Evolutionary conservation across 2,113 vertebrate species (phyloP).

Genomic region (Damaliscus lunatus): DNA sequence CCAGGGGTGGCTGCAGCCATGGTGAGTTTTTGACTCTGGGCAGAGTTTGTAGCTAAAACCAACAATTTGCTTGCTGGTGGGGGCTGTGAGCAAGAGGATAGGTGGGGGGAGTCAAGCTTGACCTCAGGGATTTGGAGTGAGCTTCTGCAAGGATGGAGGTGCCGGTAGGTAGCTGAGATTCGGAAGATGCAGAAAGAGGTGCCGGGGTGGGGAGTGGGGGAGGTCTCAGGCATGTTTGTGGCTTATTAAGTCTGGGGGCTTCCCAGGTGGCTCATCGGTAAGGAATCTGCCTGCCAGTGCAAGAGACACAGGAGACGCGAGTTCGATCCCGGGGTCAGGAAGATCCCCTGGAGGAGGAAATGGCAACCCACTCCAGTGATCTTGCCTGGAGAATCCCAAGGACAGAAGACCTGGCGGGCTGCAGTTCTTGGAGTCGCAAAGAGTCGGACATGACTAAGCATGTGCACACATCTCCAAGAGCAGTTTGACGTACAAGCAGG

Average conservation of each 20-base stretch:
- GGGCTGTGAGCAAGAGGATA: not conserved
- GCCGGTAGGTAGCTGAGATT: accelerated
- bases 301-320: not conserved
- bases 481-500: accelerated
- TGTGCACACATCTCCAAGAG: not conserved
- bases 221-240: not conserved
- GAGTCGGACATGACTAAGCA: not conserved
- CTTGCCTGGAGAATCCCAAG: not conserved
- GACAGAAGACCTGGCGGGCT: not conserved
- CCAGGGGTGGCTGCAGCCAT: accelerated
- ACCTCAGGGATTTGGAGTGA: not conserved
- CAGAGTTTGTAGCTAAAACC: not conserved
- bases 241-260: not conserved
- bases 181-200: not conserved
- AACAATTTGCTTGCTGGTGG: not conserved
- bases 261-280: not conserved
- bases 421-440: not conserved
- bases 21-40: not conserved
- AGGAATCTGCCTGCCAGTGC: not conserved
- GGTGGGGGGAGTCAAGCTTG: not conserved
- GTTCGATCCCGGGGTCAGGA: not conserved
- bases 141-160: not conserved
- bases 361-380: not conserved
- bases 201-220: accelerated
- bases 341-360: not conserved